phyloP scores from a whole-genome alignment of 1,140 invertebrate species.

The Spodoptera litura region DNA sequence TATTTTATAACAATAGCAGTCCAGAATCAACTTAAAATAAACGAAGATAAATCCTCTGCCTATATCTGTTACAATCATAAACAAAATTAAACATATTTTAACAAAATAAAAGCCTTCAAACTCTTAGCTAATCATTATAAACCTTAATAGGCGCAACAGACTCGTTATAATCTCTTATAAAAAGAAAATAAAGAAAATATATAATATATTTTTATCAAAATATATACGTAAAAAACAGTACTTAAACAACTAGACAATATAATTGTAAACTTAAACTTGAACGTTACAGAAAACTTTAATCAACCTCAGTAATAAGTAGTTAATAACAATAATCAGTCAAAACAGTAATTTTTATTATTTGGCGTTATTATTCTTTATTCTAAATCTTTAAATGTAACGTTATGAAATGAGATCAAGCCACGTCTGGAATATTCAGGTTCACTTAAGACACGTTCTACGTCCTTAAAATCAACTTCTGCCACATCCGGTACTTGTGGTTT shows the following conservation, averaged over 20 bases:
- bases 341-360: too few species aligned
- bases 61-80: too few species aligned
- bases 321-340: too few species aligned
- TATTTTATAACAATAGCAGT: neutral
- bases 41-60: too few species aligned
- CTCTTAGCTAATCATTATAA: neutral
- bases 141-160: neutral
- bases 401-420: conserved; percentile 3
- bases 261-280: too few species aligned
- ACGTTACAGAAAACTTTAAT: too few species aligned
- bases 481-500: conserved; percentile 10
- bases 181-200: neutral
- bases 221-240: too few species aligned
- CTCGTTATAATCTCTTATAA: neutral
- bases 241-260: too few species aligned
- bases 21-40: neutral
- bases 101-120: neutral
- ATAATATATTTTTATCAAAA: neutral
- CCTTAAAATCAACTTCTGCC: conserved; percentile 5
- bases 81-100: neutral
- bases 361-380: conserved; percentile 5
- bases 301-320: too few species aligned
- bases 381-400: conserved; percentile 28
- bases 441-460: conserved; percentile 10
- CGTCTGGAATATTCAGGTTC: conserved; percentile 14